Conservation (phyloP, 2,888 invertebrate genomes). For the Catonia carolina region DNA sequence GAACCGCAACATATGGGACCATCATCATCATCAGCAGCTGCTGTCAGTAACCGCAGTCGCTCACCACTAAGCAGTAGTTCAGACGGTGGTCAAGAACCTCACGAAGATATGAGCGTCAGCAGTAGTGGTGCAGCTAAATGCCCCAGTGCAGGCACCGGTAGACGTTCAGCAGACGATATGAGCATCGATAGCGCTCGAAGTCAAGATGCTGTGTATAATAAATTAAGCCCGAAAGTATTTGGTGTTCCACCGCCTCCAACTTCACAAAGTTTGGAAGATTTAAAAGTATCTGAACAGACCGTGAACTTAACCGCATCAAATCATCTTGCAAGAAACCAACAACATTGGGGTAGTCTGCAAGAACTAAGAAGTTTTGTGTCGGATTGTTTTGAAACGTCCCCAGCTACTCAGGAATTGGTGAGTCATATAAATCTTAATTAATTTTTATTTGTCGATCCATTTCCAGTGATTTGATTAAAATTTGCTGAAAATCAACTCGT, state of each 20-base stretch:
- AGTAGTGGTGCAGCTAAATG: slow-evolving; percentile 35
- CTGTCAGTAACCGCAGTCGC: slow-evolving; percentile 33
- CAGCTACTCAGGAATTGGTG: slow-evolving; percentile 33
- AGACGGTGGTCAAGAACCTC: slow-evolving; percentile 32
- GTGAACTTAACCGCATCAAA: slow-evolving; percentile 24
- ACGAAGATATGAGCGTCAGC: slow-evolving; percentile 36
- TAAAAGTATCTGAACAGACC: slow-evolving; percentile 39
- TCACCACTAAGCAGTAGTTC: slow-evolving; percentile 37
- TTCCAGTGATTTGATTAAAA: too few relatives aligned
- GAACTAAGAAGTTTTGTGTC: slow-evolving; percentile 48
- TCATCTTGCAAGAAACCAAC: slow-evolving; percentile 24
- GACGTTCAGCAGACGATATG: slow-evolving; percentile 48
- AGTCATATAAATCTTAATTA: too few relatives aligned
- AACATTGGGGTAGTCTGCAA: slow-evolving; percentile 58
- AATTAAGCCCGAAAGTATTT: slow-evolving; percentile 61
- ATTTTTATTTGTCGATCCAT: too few relatives aligned
- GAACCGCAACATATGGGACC: neutral
- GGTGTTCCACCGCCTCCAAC: slow-evolving; percentile 41
- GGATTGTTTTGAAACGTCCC: slow-evolving; percentile 32
- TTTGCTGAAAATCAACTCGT: too few relatives aligned
- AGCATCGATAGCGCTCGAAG: slow-evolving; percentile 52
- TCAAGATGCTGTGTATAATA: slow-evolving; percentile 48
- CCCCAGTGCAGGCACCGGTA: slow-evolving; percentile 48
- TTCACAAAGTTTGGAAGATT: slow-evolving; percentile 43
- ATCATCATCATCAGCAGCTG: slow-evolving; percentile 2